Base-by-base conservation (phyloP, 2,888 invertebrate genomes). In the Drosophila algonquin region DNA sequence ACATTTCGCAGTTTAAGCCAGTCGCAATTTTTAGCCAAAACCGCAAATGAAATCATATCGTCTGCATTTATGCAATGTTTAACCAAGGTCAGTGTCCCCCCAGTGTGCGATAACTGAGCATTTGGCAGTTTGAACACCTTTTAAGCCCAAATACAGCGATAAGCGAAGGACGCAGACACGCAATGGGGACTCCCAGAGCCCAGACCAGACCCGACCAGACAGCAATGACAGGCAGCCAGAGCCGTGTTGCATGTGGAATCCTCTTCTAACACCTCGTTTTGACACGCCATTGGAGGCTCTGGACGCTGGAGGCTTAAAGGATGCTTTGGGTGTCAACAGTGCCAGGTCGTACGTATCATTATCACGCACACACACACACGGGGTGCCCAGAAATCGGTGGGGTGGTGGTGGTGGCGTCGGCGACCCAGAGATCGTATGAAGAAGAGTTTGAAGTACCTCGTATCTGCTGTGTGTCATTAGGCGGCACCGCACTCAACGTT, bases 81-180 rank as follows among this genome's bases (percentile, higher is more conserved):
- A 21, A 3, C 10, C 2, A 27, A 45, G 50, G 65, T 45, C 44
- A 65, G 48, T 65, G 64, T 63, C 50, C 64, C 65, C 50, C 21
- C 21, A 21, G 21, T 1, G 21, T 59, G 77, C 80, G 81, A 86
- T 85, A 87, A 82, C 77, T 81, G 75, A 80, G 77, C 86, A 75
- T 87, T 87, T 85, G 81, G 80, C 83, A 73, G 77, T 77, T 87
- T 82, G 79, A 81, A 85, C 85, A 83, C 85, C 85, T 82, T 73
- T 75, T 75, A 69, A 71, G 63, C 45, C 56, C 55, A 52, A 40
- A 55, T 35, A 46, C 63, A 32, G 72, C 76, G 83, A 81, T 86
- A 86, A 81, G 81, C 73, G 57, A 32, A 47, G 24, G 40, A 40
- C 40, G 45, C 48, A 40, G 65, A 72, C 85, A 85, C 87, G 87